phyloP scores from a whole-genome alignment of 2,113 vertebrate species.

The Colaptes auratus region DNA sequence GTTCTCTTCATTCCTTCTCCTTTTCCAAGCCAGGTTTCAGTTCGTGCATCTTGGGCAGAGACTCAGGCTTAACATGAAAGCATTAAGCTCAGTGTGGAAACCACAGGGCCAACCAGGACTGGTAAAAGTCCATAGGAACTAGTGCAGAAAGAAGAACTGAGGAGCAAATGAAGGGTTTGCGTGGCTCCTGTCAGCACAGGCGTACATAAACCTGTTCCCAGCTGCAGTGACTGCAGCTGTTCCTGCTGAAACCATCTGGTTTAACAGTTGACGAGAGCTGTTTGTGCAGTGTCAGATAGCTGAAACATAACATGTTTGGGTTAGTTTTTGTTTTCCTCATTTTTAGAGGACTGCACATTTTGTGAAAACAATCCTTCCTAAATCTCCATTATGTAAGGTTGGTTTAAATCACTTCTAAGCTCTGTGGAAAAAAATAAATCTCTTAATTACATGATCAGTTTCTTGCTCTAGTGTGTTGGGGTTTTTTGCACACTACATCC shows the following conservation, averaged over 20 bases:
- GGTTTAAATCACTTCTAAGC: neutral
- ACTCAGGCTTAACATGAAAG: neutral
- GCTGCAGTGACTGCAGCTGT: neutral
- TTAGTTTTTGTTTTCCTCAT: neutral
- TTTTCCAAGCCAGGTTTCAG: neutral
- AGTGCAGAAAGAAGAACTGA: neutral
- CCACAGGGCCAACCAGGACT: rapidly evolving
- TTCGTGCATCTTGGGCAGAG: neutral
- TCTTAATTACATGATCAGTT: constrained; percentile 14
- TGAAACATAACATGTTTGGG: neutral
- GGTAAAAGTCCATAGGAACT: neutral
- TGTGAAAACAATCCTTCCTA: neutral
- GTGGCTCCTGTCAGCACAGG: neutral
- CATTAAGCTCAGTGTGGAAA: neutral
- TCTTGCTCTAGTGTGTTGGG: neutral
- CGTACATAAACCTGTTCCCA: neutral
- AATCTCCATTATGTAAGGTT: neutral
- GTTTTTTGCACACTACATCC: neutral
- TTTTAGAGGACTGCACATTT: neutral
- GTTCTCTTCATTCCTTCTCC: neutral
- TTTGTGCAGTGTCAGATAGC: neutral
- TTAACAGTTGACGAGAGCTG: neutral
- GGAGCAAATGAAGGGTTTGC: neutral
- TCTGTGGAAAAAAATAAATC: neutral
- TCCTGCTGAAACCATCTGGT: neutral